phyloP scores from a whole-genome alignment of 2,113 vertebrate species.

The Prionailurus viverrinus region DNA sequence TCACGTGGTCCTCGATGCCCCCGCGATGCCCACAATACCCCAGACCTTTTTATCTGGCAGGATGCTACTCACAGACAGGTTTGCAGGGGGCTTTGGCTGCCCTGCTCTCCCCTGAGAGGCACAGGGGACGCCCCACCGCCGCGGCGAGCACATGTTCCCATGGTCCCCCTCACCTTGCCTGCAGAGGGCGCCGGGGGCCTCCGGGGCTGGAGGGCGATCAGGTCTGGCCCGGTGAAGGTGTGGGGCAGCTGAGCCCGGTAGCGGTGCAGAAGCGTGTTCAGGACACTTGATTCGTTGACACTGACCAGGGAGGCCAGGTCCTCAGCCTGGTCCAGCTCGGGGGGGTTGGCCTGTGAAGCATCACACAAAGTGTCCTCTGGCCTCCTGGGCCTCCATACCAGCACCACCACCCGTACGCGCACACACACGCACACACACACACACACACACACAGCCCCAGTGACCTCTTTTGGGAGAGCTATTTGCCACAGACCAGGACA shows the following conservation, averaged over 20 bases:
- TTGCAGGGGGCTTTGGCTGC: neutral
- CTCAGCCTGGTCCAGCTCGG: constrained; percentile 91
- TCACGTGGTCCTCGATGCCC: accelerated
- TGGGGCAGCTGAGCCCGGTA: constrained; percentile 87
- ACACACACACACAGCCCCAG: too few relatives aligned
- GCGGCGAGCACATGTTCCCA: accelerated
- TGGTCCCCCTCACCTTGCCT: constrained; percentile 63
- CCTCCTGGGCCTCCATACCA: too few relatives aligned
- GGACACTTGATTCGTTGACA: constrained; percentile 91
- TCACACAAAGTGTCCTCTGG: neutral
- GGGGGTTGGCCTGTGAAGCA: constrained; percentile 90
- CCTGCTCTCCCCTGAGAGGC: neutral
- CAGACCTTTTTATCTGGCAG: too few relatives aligned
- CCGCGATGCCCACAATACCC: neutral
- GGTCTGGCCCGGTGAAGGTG: constrained; percentile 90
- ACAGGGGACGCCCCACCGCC: accelerated
- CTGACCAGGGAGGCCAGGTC: constrained; percentile 92
- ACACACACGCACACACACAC: accelerated
- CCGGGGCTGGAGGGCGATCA: constrained; percentile 86
- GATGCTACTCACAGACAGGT: neutral
- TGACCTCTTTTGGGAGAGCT: accelerated
- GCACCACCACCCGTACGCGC: neutral
- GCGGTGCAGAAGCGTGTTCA: constrained; percentile 91
- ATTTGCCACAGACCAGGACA: neutral
- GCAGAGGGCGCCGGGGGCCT: neutral